Evolutionary conservation across 2,113 vertebrate genomes (phyloP).

Genomic region (Pelobates fuscus): DNA sequence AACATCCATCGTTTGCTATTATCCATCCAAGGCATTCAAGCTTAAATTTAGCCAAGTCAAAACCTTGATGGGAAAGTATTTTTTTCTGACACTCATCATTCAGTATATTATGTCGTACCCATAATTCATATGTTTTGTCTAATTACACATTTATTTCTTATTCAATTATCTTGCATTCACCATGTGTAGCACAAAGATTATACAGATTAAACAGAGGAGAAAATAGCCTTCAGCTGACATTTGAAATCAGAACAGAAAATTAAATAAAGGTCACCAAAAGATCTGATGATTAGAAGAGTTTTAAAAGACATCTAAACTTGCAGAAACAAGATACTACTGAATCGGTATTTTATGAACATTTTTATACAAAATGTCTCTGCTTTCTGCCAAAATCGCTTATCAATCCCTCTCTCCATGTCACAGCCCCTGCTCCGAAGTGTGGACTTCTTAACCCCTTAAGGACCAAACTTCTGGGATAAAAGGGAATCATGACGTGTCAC

Average conservation of each 20-base stretch:
- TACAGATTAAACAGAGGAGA: slow-evolving; percentile 19
- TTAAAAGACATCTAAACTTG: neutral
- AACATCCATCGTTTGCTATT: too few relatives aligned
- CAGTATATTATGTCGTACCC: neutral
- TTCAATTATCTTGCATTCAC: slow-evolving; percentile 13
- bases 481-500: too few relatives aligned
- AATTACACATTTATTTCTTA: slow-evolving; percentile 23
- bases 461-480: too few relatives aligned
- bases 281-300: slow-evolving; percentile 4
- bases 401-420: neutral
- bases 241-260: slow-evolving; percentile 35
- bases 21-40: too few relatives aligned
- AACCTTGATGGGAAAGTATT: neutral
- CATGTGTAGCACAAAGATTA: slow-evolving; percentile 15
- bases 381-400: neutral
- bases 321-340: neutral
- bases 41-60: too few relatives aligned
- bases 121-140: slow-evolving; percentile 15
- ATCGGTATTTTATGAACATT: neutral
- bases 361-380: neutral
- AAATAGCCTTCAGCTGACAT: slow-evolving; percentile 39
- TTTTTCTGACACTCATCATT: neutral
- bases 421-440: neutral
- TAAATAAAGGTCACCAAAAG: slow-evolving; percentile 22
- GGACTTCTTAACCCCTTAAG: too few relatives aligned